Evolutionary conservation across 2,797 vertebrate genomes (phyloP), one percentile per base, ranked within the genome.

Genomic region (Euthynnus affinis): DNA sequence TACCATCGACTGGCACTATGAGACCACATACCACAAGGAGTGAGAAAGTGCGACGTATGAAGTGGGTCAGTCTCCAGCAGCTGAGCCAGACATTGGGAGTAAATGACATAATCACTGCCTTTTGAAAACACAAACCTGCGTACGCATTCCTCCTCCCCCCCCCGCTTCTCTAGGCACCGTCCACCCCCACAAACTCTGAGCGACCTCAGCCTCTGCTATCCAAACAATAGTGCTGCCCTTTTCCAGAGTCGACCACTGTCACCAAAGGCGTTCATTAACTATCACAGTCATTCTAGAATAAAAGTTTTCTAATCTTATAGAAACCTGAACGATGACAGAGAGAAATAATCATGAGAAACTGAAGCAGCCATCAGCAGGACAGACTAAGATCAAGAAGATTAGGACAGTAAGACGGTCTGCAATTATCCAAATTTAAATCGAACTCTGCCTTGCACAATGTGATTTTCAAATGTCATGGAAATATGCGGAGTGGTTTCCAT

Each of bases 71-170:
- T 78, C 81, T 86, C 69, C 78, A 71, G 61, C 75, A 71, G 66
- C 78, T 44, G 64, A 84, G 81, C 87, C 87, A 89, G 83, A 88
- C 86, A 18, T 63, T 80, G 81, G 77, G 83, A 89, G 84, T 86
- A 91, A 93, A 93, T 93, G 90, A 93, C 92, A 94, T 94, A 93
- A 95, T 92, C 81, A 89, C 80, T 73, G 88, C 68, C 90, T 92
- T 91, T 90, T 89, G 80, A 90, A 91, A 92, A 90, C 84, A 85
- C 76, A 76, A 82, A 82, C 78, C 86, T 91, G 71, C 71, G 46
- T 83, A 76, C 37, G 49, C 78, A 87, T 76, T 81, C 73, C 77
- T 74, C 80, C 81, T 32, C 53, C 52, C 51, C 56, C 40, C 34
- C 42, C 66, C 61, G 53, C 25, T 66, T 57, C 76, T 57, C 58